Percentiles rank a stretch among this genome's conserved stretches.
phyloP scores from a whole-genome alignment of 2,113 vertebrate genomes.

The Stegastes partitus region DNA sequence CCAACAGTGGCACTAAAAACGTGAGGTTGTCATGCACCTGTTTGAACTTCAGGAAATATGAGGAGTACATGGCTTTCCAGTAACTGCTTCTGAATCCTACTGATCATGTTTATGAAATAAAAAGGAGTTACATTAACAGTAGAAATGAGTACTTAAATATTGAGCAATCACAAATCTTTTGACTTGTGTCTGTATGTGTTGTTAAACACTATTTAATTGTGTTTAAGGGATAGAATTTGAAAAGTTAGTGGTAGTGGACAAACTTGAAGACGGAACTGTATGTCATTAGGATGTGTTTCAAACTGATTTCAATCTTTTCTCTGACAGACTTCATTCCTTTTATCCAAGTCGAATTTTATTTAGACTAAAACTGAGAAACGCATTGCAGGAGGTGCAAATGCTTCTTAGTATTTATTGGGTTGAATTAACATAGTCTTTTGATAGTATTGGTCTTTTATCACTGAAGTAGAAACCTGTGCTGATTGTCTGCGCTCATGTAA shows the following conservation, averaged over 20 bases:
- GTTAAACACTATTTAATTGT: not conserved
- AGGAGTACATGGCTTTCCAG: too few relatives aligned
- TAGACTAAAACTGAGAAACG: constrained; percentile 5
- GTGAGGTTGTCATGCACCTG: too few relatives aligned
- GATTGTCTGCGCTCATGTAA: constrained; percentile 27
- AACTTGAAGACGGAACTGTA: not conserved
- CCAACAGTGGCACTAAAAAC: too few relatives aligned
- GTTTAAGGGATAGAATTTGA: not conserved
- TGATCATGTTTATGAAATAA: too few relatives aligned
- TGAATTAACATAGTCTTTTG: not conserved
- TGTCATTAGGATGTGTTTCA: not conserved
- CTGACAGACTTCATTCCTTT: constrained; percentile 15
- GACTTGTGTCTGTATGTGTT: not conserved
- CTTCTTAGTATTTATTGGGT: not conserved
- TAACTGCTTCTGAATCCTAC: too few relatives aligned
- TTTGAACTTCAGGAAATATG: too few relatives aligned
- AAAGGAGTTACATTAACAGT: too few relatives aligned
- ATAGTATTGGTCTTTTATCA: constrained; percentile 6
- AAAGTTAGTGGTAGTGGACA: not conserved
- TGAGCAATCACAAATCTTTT: not conserved
- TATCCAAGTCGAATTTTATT: not conserved
- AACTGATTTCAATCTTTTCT: not conserved
- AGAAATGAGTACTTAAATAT: too few relatives aligned
- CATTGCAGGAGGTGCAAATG: constrained; percentile 1
- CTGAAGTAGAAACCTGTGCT: constrained; percentile 10